Conservation (phyloP, 2,113 vertebrate genomes). For the Ceratotherium simum region DNA sequence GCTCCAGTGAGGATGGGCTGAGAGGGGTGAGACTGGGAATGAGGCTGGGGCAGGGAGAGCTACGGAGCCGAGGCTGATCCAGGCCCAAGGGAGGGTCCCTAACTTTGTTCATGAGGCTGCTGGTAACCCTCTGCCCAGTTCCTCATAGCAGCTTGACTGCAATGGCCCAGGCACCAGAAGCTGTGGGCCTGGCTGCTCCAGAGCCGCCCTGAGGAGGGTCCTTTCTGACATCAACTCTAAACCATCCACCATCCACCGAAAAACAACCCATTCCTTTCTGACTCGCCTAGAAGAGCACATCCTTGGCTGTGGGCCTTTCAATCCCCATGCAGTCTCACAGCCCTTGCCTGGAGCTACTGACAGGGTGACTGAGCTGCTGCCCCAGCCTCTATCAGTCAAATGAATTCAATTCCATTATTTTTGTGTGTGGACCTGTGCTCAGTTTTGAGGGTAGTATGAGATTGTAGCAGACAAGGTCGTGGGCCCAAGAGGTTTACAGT, state of each 20-base stretch:
- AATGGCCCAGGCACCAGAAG: fast-evolving
- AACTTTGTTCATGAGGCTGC: neutral
- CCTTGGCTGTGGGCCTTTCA: neutral
- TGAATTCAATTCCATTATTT: neutral
- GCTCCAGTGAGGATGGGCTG: neutral
- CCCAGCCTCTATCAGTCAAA: neutral
- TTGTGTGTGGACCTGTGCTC: neutral
- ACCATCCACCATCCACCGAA: neutral
- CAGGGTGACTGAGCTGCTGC: neutral
- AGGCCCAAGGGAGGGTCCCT: neutral
- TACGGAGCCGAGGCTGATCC: neutral
- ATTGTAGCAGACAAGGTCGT: neutral
- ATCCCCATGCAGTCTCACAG: neutral
- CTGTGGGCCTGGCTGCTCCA: fast-evolving
- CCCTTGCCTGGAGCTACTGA: neutral
- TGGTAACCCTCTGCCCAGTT: neutral
- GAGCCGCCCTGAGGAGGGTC: neutral
- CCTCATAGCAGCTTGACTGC: neutral
- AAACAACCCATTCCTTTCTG: neutral
- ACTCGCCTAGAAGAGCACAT: neutral
- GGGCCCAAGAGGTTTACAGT: neutral
- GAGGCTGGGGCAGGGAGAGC: neutral
- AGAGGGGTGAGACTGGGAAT: neutral
- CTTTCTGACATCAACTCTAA: neutral
- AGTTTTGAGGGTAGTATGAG: neutral